A percentile compares a stretch with the other conserved stretches of the same genome.
Evolutionary conservation across 1,140 invertebrate species (phyloP).

Genomic region (Drosophila azteca): DNA sequence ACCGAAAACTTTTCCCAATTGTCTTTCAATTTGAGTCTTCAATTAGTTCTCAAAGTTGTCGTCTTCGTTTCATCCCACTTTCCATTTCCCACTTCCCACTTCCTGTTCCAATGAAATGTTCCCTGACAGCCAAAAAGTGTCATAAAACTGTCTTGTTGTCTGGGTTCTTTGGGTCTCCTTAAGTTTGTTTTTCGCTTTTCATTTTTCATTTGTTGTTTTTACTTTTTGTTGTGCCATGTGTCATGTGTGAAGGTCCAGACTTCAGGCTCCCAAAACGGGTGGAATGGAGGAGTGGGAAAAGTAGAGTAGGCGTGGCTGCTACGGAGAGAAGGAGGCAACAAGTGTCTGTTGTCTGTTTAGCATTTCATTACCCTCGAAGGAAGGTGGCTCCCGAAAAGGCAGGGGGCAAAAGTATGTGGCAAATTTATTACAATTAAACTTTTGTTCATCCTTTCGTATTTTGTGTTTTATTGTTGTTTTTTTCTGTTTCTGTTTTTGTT

Average conservation of each 20-base stretch:
- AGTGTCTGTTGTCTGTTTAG: slow-evolving; percentile 55
- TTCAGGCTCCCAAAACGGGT: too few relatives aligned
- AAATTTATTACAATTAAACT: slow-evolving; percentile 79
- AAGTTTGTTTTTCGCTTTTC: not conserved
- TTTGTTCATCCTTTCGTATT: slow-evolving; percentile 5
- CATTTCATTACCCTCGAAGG: slow-evolving; percentile 52
- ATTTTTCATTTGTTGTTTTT: slow-evolving; percentile 11
- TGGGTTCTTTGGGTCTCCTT: slow-evolving; percentile 8
- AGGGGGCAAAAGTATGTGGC: slow-evolving; percentile 52
- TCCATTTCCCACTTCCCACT: slow-evolving; percentile 5
- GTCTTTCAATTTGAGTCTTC: too few relatives aligned
- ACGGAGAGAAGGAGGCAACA: slow-evolving; percentile 44
- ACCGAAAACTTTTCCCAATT: too few relatives aligned
- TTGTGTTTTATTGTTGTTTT: slow-evolving; percentile 1
- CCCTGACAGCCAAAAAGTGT: slow-evolving; percentile 47
- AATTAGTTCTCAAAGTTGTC: too few relatives aligned
- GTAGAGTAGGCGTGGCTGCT: slow-evolving; percentile 15
- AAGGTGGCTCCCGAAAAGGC: slow-evolving; percentile 14
- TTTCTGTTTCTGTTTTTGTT: not conserved
- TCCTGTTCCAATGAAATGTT: slow-evolving; percentile 22
- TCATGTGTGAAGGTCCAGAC: slow-evolving; percentile 5
- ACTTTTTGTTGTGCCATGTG: slow-evolving; percentile 2
- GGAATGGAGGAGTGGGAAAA: not conserved
- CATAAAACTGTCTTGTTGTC: slow-evolving; percentile 55
- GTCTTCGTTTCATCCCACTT: not conserved